Conservation (phyloP, 2,888 invertebrate genomes). For the Polydrusus pterygomalis region DNA sequence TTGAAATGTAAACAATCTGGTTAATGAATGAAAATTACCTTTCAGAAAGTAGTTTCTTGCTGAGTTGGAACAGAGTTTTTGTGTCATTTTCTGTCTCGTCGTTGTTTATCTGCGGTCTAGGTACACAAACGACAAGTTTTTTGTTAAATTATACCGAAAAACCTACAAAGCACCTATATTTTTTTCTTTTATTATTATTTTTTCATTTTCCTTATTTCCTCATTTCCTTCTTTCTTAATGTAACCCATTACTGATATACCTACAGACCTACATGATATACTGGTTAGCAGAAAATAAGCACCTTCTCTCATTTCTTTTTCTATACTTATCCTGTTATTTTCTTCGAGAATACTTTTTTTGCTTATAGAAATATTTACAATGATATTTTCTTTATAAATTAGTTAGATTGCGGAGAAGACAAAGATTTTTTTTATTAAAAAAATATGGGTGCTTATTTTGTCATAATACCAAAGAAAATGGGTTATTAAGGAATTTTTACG, state of each 20-base stretch:
- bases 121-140: too few species aligned
- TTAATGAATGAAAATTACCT: too few species aligned
- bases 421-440: background rate
- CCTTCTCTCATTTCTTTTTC: conserved; percentile 53
- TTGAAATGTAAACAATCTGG: too few species aligned
- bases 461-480: conserved; percentile 14
- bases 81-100: too few species aligned
- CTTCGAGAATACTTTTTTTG: background rate
- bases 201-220: conserved; percentile 57
- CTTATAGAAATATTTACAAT: background rate
- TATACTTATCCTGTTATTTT: conserved; percentile 21
- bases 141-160: conserved; percentile 4
- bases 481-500: background rate
- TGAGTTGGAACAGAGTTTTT: too few species aligned
- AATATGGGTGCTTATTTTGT: conserved; percentile 41
- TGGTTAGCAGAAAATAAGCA: conserved; percentile 63
- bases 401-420: background rate
- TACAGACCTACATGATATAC: conserved; percentile 52
- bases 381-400: background rate
- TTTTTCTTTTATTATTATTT: conserved; percentile 56
- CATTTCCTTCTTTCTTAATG: conserved; percentile 56
- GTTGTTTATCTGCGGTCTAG: too few species aligned
- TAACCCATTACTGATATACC: conserved; percentile 43
- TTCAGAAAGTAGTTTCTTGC: too few species aligned
- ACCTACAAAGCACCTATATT: conserved; percentile 63